Percentiles rank a stretch among this genome's conserved stretches.
These are phyloP conservation scores for Apamea monoglypha DNA, from an alignment of 2,888 invertebrate species.

Conservation along the genomic window DNA sequence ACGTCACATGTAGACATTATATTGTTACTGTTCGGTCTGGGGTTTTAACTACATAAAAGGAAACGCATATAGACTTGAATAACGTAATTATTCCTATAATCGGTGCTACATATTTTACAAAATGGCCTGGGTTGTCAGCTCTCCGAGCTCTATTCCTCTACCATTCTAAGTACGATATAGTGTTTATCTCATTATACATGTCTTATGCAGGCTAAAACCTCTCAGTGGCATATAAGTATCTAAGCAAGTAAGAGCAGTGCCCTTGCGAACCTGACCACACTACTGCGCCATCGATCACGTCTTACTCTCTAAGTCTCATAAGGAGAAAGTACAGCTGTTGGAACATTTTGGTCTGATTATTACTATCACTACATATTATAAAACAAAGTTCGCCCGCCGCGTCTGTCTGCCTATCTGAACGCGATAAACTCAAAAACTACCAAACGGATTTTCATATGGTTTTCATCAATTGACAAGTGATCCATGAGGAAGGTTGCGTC, in stretches of 20 bases:
- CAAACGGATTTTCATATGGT: not conserved
- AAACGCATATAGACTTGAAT: not conserved
- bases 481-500: not conserved
- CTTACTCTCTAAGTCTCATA: not conserved
- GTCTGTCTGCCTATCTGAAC: not conserved
- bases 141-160: not conserved
- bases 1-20: not conserved
- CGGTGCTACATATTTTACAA: not conserved
- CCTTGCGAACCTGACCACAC: not conserved
- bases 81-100: not conserved
- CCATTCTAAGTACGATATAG: not conserved
- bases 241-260: not conserved
- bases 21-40: not conserved
- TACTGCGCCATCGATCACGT: not conserved
- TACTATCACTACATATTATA: not conserved
- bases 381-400: not conserved
- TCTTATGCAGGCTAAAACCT: not conserved
- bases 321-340: not conserved
- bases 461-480: not conserved
- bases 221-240: not conserved
- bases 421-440: not conserved
- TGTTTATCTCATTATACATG: not conserved
- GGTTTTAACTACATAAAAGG: not conserved
- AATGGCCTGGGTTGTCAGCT: not conserved
- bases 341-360: not conserved